Evolutionary conservation across 2,113 vertebrate genomes (phyloP), one percentile per base, ranked within the genome.

Genomic region (Stigmatopora nigra): DNA sequence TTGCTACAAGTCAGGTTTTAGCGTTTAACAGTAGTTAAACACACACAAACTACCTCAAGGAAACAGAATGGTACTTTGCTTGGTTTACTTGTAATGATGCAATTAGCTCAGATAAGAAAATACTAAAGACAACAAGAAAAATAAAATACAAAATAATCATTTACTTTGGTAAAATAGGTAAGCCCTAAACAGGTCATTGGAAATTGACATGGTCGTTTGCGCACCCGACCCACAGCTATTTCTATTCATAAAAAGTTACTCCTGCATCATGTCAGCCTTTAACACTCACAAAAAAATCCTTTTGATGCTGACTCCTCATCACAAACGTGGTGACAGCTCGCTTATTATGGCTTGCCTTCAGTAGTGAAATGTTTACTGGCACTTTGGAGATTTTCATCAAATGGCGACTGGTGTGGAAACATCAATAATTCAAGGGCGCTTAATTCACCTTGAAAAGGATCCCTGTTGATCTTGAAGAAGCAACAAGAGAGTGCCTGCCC

Each of bases 401-500:
- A 61, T 53, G 53, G 22, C 1, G 52, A 73, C 70, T 78, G n/a
- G 22, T 64, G 75, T 63, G 52, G 57, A 78, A 80, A 58, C 77
- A 81, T 88, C 70, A 84, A 86, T 86, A 81, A 88, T 88, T 87
- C 76, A 88, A 82, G 69, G 75, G 62, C 53, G 64, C 77, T 83
- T 83, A 82, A 87, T 80, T 87, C 78, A 86, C 78, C 79, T 79
- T 79, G 74, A 84, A 71, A 71, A 52, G 49, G 66, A 20, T 68
- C 76, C 78, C 73, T n/a, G 10, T 52, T 55, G 78, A 64, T 63
- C 59, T 63, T 48, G n/a, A 70, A 52, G 62, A 75, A 36, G 20
- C 63, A 71, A 60, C 68, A 17, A 6, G 46, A 59, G 49, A 66
- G 59, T 67, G 48, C 75, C 47, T 60, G 51, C 48, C 67, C 31